These are phyloP conservation scores for Molanna angustata DNA, from an alignment of 2,888 invertebrate species.

Conservation along the genomic window DNA sequence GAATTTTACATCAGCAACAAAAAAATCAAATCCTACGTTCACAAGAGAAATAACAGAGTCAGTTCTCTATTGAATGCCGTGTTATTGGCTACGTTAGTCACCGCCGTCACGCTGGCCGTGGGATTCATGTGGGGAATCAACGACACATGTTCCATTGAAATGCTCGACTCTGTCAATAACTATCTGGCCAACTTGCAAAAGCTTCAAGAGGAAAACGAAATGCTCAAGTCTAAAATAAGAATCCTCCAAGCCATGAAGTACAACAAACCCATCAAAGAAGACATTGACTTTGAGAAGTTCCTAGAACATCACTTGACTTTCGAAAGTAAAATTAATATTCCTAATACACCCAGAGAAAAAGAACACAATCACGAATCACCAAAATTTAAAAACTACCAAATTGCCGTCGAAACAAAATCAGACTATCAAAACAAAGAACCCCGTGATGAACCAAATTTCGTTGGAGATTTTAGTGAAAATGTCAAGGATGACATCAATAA, in stretches of 20 bases:
- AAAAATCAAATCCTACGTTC: slow-evolving; percentile 52
- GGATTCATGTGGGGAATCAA: slow-evolving; percentile 54
- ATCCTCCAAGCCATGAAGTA: slow-evolving; percentile 20
- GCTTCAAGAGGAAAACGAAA: slow-evolving; percentile 51
- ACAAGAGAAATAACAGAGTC: slow-evolving; percentile 49
- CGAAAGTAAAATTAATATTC: slow-evolving; percentile 7
- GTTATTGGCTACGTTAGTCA: slow-evolving; percentile 51
- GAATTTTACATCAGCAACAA: slow-evolving; percentile 42
- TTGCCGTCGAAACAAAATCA: neutral
- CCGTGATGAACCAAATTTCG: no score
- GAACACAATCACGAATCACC: neutral
- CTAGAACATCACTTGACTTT: slow-evolving; percentile 10
- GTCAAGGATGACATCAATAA: no score
- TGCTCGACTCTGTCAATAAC: slow-evolving; percentile 48
- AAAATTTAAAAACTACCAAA: neutral
- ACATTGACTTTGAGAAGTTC: slow-evolving; percentile 11
- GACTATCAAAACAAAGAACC: neutral
- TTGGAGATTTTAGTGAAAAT: no score
- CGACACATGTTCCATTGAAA: slow-evolving; percentile 46
- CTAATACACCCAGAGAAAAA: neutral
- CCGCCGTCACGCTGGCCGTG: slow-evolving; percentile 51
- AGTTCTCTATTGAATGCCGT: slow-evolving; percentile 51
- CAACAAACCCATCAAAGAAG: slow-evolving; percentile 11
- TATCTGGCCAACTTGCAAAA: slow-evolving; percentile 51
- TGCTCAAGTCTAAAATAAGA: slow-evolving; percentile 28